Percentiles rank a stretch among this genome's conserved stretches.
phyloP scores from a whole-genome alignment of 2,113 vertebrate genomes.

The Tragelaphus strepsiceros region DNA sequence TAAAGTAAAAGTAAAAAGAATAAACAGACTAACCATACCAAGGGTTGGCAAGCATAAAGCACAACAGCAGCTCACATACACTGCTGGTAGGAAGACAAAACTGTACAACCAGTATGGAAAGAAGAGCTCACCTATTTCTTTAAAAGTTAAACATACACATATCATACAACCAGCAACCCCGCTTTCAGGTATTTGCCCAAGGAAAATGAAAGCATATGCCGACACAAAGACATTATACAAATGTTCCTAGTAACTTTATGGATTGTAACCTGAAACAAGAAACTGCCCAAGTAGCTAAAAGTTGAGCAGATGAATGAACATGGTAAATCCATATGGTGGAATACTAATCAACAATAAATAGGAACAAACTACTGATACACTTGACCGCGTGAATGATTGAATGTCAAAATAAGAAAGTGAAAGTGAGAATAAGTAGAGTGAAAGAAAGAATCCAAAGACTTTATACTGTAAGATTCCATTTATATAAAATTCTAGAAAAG shows the following conservation, averaged over 20 bases:
- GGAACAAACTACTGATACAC: not conserved
- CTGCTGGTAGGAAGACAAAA: not conserved
- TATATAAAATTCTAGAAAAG: not conserved
- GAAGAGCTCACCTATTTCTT: not conserved
- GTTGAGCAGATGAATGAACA: not conserved
- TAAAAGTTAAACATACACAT: not conserved
- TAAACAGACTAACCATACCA: not conserved
- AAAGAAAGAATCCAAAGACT: not conserved
- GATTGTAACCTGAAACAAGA: not conserved
- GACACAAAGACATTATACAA: not conserved
- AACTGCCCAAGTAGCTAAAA: not conserved
- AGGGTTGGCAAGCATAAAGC: not conserved
- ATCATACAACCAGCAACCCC: not conserved
- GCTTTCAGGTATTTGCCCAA: not conserved
- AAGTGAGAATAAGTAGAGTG: not conserved
- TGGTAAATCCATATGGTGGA: not conserved
- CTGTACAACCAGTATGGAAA: not conserved
- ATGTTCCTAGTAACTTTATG: not conserved
- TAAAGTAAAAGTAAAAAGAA: not conserved
- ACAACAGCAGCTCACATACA: not conserved
- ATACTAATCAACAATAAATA: not conserved
- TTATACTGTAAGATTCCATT: not conserved
- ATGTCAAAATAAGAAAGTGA: not conserved
- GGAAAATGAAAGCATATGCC: not conserved
- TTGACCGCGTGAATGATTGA: not conserved